Evolutionary conservation across 2,113 vertebrate genomes (phyloP).

Genomic region (Clupea harengus): DNA sequence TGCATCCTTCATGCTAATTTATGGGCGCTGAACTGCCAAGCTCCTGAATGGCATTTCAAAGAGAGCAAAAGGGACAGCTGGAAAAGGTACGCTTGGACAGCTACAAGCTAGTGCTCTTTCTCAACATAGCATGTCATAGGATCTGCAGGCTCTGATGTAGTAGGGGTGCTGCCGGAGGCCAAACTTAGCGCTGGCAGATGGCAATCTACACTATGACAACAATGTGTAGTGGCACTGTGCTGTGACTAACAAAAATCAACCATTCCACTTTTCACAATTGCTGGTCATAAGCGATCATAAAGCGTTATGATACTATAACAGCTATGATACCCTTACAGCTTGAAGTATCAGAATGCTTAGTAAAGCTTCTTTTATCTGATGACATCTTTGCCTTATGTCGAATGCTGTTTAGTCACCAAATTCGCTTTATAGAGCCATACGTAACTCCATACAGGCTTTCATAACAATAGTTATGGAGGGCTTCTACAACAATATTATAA

Average conservation of each 20-base stretch:
- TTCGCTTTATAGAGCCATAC: too few species aligned
- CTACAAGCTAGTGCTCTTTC: background rate
- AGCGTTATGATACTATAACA: too few species aligned
- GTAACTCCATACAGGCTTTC: too few species aligned
- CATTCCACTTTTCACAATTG: background rate
- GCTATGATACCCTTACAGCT: too few species aligned
- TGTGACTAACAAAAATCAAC: background rate
- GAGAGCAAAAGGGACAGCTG: conserved; percentile 4
- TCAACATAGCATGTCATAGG: background rate
- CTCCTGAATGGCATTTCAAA: background rate
- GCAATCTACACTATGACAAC: background rate
- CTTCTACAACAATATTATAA: too few species aligned
- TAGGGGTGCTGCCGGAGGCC: background rate
- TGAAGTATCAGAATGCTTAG: too few species aligned
- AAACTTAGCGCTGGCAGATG: background rate
- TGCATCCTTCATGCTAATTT: background rate
- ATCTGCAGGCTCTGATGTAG: background rate
- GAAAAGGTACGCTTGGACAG: background rate
- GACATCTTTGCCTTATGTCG: too few species aligned
- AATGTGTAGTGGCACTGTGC: background rate
- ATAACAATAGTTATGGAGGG: too few species aligned
- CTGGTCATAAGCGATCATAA: too few species aligned
- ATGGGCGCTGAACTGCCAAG: background rate
- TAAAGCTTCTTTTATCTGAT: too few species aligned
- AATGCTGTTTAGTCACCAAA: too few species aligned